phyloP scores from a whole-genome alignment of 2,797 vertebrate genomes.

The Mallotus villosus region DNA sequence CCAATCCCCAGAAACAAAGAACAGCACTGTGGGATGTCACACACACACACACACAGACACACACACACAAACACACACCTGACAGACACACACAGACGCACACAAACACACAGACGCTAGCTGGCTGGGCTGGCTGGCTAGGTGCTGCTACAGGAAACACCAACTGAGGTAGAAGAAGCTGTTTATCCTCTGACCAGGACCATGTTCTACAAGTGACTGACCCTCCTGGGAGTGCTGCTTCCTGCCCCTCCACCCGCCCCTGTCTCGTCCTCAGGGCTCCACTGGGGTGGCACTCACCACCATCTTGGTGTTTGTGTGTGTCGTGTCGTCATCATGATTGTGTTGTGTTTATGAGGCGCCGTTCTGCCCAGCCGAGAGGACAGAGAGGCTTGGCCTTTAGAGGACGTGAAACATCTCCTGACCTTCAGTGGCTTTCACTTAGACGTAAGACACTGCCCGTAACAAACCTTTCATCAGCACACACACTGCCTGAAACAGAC shows the following conservation, averaged over 20 bases:
- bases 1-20: slow-evolving; percentile 61
- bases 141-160: background rate
- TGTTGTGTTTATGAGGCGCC: background rate
- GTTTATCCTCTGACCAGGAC: slow-evolving; percentile 20
- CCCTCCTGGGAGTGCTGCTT: background rate
- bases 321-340: too few species aligned
- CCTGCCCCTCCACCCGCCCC: slow-evolving; percentile 6
- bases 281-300: background rate
- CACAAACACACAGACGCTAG: slow-evolving; percentile 16
- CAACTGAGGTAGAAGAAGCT: slow-evolving; percentile 1
- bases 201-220: background rate
- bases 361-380: background rate
- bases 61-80: background rate
- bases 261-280: background rate
- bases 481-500: too few species aligned
- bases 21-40: slow-evolving; percentile 50
- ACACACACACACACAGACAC: slow-evolving; percentile 1
- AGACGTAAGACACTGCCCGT: too few species aligned
- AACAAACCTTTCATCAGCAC: too few species aligned
- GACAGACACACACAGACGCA: slow-evolving; percentile 5
- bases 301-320: background rate
- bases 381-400: background rate
- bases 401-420: background rate
- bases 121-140: too few species aligned
- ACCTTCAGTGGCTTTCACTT: too few species aligned